Evolutionary conservation across 1,140 invertebrate species (phyloP).

Genomic region (Drosophila persimilis): DNA sequence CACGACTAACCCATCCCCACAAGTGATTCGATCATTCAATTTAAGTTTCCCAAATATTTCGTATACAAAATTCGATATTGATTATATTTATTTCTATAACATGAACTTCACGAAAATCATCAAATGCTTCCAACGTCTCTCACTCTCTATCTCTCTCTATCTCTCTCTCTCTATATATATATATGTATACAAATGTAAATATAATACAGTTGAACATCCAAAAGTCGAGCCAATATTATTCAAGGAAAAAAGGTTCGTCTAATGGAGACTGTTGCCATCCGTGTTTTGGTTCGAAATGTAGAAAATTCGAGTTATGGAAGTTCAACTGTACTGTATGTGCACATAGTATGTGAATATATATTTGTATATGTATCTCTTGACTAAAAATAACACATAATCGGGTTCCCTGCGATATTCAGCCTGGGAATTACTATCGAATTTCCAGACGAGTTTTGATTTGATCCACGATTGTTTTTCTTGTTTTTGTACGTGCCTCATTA

Average conservation of each 20-base stretch:
- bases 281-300: no score
- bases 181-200: constrained; percentile 7
- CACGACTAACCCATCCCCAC: constrained; percentile 42
- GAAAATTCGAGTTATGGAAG: no score
- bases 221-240: no score
- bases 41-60: constrained; percentile 14
- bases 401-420: constrained; percentile 1
- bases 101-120: constrained; percentile 74
- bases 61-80: constrained; percentile 17
- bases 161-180: neutral
- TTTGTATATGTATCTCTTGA: constrained; percentile 13
- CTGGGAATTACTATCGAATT: neutral
- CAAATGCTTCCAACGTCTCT: constrained; percentile 60
- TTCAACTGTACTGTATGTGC: no score
- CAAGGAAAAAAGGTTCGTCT: no score
- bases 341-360: constrained; percentile 7
- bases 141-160: constrained; percentile 9
- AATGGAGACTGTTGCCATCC: no score
- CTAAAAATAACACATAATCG: neutral
- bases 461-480: constrained; percentile 65
- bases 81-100: constrained; percentile 24
- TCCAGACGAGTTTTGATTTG: constrained; percentile 26
- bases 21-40: constrained; percentile 46
- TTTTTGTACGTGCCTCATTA: constrained; percentile 41
- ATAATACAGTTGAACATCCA: neutral